phyloP scores from a whole-genome alignment of 2,113 vertebrate species.

The Xenopus laevis region DNA sequence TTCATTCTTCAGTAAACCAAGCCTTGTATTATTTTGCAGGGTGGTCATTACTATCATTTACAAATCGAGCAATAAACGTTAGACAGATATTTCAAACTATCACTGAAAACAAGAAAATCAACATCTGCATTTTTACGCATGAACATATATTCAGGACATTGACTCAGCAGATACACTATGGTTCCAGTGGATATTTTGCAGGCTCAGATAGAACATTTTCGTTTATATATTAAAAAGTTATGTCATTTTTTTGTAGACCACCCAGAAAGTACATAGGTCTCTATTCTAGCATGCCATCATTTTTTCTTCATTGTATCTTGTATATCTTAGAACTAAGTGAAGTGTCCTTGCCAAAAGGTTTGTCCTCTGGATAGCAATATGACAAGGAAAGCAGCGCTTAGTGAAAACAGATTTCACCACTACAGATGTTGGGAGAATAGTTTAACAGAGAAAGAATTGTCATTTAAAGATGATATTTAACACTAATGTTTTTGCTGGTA shows the following conservation, averaged over 20 bases:
- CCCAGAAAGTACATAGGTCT: conserved; percentile 21
- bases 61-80: no score
- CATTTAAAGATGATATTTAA: neutral
- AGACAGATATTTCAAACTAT: no score
- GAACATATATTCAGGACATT: neutral
- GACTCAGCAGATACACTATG: neutral
- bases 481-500: no score
- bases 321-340: conserved; percentile 1
- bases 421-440: conserved; percentile 34
- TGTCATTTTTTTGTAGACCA: conserved; percentile 14
- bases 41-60: neutral
- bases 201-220: neutral
- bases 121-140: conserved; percentile 5
- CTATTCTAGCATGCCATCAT: conserved; percentile 7
- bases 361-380: conserved; percentile 19
- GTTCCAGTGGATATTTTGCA: neutral
- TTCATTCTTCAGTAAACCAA: no score
- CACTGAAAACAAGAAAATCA: neutral
- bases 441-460: conserved; percentile 4
- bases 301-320: conserved; percentile 28
- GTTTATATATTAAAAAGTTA: conserved; percentile 9
- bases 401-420: conserved; percentile 23
- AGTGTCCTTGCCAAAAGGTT: conserved; percentile 26
- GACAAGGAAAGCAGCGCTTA: conserved; percentile 10
- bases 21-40: conserved; percentile 5